These are phyloP conservation scores for Nymphalis io DNA, from an alignment of 1,140 invertebrate genomes.

Conservation along the genomic window DNA sequence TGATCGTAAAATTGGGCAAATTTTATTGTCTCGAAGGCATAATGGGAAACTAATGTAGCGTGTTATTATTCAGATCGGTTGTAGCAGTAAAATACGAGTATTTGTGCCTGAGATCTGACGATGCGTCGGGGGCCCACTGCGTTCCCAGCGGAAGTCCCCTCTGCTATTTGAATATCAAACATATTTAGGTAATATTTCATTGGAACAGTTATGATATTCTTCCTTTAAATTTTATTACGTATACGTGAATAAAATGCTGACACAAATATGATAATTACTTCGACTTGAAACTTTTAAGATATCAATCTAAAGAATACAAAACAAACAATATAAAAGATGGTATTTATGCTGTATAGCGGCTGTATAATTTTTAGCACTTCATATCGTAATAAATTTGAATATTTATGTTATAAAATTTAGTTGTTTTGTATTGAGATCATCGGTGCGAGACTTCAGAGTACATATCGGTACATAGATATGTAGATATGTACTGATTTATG, in stretches of 20 bases:
- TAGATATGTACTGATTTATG: slow-evolving; percentile 53
- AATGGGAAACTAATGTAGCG: slow-evolving; percentile 81
- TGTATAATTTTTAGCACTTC: slow-evolving; percentile 23
- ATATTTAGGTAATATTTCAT: slow-evolving; percentile 77
- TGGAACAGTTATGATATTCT: slow-evolving; percentile 78
- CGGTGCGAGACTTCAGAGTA: slow-evolving; percentile 15
- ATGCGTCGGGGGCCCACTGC: slow-evolving; percentile 46
- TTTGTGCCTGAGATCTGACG: slow-evolving; percentile 58
- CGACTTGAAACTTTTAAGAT: slow-evolving; percentile 30
- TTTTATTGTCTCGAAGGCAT: slow-evolving; percentile 80
- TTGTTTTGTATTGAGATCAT: slow-evolving; percentile 15
- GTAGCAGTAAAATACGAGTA: slow-evolving; percentile 76
- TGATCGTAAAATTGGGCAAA: slow-evolving; percentile 80
- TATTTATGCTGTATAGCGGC: slow-evolving; percentile 16
- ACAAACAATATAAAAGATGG: slow-evolving; percentile 14
- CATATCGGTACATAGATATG: background rate
- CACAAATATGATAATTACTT: slow-evolving; percentile 44
- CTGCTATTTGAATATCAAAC: slow-evolving; percentile 78
- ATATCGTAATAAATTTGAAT: slow-evolving; percentile 17
- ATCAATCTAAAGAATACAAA: slow-evolving; percentile 23
- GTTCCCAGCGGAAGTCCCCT: slow-evolving; percentile 73
- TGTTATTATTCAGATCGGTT: slow-evolving; percentile 80
- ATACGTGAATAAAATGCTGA: slow-evolving; percentile 66
- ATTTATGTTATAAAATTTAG: slow-evolving; percentile 25
- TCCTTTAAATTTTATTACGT: slow-evolving; percentile 67